Percentiles rank a stretch among this genome's conserved stretches.
Evolutionary conservation across 1,140 invertebrate genomes (phyloP).

Genomic region (Copidosoma floridanum): DNA sequence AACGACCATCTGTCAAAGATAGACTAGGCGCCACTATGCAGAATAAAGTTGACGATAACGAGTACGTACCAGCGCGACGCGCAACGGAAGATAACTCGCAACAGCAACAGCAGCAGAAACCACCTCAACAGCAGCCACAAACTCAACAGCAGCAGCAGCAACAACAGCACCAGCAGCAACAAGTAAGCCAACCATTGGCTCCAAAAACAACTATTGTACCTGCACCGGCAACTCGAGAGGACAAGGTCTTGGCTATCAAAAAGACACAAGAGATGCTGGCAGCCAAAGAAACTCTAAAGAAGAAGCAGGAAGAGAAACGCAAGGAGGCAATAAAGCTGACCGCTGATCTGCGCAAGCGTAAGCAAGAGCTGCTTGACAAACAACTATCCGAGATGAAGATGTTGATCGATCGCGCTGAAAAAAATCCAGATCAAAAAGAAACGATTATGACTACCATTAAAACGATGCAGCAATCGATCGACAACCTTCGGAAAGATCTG

Average conservation of each 20-base stretch:
- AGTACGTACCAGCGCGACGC: constrained; percentile 52
- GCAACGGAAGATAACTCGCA: constrained; percentile 41
- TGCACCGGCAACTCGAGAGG: constrained; percentile 38
- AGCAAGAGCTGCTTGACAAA: constrained; percentile 75
- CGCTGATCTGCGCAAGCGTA: constrained; percentile 71
- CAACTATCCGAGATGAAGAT: constrained; percentile 76
- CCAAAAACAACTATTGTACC: constrained; percentile 25
- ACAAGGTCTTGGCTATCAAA: constrained; percentile 61
- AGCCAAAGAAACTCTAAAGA: constrained; percentile 63
- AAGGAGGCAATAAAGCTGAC: constrained; percentile 71
- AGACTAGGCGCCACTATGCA: constrained; percentile 44
- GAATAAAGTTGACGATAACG: constrained; percentile 47
- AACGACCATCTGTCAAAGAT: constrained; percentile 52
- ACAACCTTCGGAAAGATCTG: constrained; percentile 72
- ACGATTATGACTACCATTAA: constrained; percentile 73
- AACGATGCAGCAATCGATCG: constrained; percentile 72
- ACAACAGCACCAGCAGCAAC: constrained; percentile 24
- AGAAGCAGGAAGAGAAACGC: constrained; percentile 67
- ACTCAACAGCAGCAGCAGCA: constrained; percentile 20
- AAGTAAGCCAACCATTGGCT: constrained; percentile 30
- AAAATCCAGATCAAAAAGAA: constrained; percentile 68
- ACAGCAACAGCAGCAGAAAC: not conserved
- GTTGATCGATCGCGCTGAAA: constrained; percentile 72
- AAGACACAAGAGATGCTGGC: constrained; percentile 65
- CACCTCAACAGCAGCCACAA: constrained; percentile 18